Evolutionary conservation across 2,888 invertebrate species (phyloP).

Genomic region (Limulus polyphemus): DNA sequence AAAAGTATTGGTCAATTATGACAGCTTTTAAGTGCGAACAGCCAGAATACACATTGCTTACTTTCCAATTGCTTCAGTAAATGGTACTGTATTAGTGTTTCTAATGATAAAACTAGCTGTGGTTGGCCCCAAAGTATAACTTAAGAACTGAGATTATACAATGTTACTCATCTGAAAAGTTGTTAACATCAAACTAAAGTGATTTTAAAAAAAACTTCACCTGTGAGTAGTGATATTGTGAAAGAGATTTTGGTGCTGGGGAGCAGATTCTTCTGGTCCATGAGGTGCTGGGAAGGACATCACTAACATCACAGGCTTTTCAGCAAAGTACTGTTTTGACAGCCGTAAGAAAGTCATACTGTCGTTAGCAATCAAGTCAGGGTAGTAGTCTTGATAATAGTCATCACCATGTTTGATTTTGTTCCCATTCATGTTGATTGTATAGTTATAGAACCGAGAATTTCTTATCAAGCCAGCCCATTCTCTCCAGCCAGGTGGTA

Average conservation of each 20-base stretch:
- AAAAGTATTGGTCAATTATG: no score
- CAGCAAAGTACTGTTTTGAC: constrained; percentile 44
- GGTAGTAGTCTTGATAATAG: constrained; percentile 65
- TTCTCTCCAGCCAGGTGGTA: constrained; percentile 77
- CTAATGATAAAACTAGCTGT: no score
- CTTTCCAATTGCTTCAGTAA: no score
- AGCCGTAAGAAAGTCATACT: constrained; percentile 67
- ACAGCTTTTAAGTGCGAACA: no score
- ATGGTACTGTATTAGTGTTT: no score
- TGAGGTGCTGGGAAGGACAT: constrained; percentile 96
- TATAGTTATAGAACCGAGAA: constrained; percentile 95
- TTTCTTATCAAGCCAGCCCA: constrained; percentile 96
- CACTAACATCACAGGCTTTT: constrained; percentile 83
- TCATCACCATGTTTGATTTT: constrained; percentile 42
- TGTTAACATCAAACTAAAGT: constrained; percentile 42
- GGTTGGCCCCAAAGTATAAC: no score
- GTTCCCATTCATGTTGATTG: constrained; percentile 90
- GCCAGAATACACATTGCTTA: no score
- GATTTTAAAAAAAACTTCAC: constrained; percentile 49
- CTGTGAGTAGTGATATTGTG: constrained; percentile 92
- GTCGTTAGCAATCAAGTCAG: constrained; percentile 89
- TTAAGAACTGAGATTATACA: no score
- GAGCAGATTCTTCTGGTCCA: constrained; percentile 95
- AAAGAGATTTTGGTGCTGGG: constrained; percentile 87
- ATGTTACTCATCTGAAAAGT: no score